phyloP scores from a whole-genome alignment of 2,888 invertebrate genomes.

The Podabrus alpinus region DNA sequence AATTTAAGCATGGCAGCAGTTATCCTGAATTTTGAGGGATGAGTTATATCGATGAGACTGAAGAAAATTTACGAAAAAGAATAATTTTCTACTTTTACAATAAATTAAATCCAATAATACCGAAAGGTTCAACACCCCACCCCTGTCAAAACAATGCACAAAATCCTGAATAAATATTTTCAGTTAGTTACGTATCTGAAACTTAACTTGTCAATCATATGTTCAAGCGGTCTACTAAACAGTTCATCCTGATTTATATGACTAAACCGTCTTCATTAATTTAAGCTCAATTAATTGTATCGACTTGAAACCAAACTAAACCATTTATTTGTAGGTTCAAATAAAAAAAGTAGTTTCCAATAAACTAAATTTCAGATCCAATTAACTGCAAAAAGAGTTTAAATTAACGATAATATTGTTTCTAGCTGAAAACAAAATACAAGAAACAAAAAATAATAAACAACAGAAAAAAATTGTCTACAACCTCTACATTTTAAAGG shows the following conservation, averaged over 20 bases:
- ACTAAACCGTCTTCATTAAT: not conserved
- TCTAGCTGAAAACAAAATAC: not conserved
- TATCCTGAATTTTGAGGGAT: not conserved
- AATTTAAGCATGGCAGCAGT: not conserved
- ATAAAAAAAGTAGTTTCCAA: no score
- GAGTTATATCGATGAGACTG: not conserved
- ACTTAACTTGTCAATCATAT: constrained; percentile 2
- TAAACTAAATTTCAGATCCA: not conserved
- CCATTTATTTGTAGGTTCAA: no score
- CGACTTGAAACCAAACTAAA: not conserved
- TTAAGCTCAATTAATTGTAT: not conserved
- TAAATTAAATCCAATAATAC: not conserved
- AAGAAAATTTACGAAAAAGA: not conserved
- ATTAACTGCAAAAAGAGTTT: not conserved
- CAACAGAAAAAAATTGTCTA: not conserved
- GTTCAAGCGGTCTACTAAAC: not conserved
- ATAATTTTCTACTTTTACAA: not conserved
- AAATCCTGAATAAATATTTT: not conserved
- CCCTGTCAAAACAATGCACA: not conserved
- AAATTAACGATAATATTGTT: not conserved
- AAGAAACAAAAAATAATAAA: not conserved
- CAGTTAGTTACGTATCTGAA: not conserved
- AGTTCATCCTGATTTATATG: not conserved
- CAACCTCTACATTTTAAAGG: not conserved
- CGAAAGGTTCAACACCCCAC: not conserved